Base-by-base conservation (phyloP, 2,113 vertebrate genomes). In the Antechinus stuartii region DNA sequence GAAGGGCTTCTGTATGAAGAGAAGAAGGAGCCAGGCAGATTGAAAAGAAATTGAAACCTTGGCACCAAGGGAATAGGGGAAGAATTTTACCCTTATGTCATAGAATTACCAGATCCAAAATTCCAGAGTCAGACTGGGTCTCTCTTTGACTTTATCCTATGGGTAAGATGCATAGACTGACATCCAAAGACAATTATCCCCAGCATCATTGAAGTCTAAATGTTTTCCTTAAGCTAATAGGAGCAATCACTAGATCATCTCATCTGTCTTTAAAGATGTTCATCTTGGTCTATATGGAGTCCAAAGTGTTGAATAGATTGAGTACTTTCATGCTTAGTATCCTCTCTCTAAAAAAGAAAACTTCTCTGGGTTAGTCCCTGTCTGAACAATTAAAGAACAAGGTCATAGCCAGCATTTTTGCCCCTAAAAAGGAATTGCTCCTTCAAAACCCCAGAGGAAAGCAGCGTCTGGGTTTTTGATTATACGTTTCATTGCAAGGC, bases 381-480 rank as follows among this genome's bases (percentile, higher is more conserved):
- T 97, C 96, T 35, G 89, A 97, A 96, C 96, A 10, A 55, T 93
- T 94, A 53, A 96, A 95, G 96, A 97, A 97, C 35, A 96, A 98
- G 84, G 95, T 97, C 94, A 94, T 30, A 94, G 94, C 92, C 96
- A 52, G 93, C 52, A 92, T 97, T 19, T 96, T 98, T 98, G 95
- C 97, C 91, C 93, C 92, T 93, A 98, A 95, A 98, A 97, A 97
- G 95, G 97, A 97, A 95, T 96, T 96, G 76, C 92, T 97, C 96
- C 98, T 97, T 96, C 97, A 96, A 98, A 97, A 10, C 10, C 97
- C 92, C 93, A 55, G 95, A 98, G 97, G 97, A 97, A 98, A 97
- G 93, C 95, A n/a, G 97, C 94, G 97, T 96, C 96, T 97, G 98
- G 96, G 54, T 92, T 98, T 98, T 93, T 98, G 97, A 98, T 98